A percentile compares a stretch with the other conserved stretches of the same genome.
phyloP scores from a whole-genome alignment of 2,113 vertebrate species.

The Rhinoptilus africanus region DNA sequence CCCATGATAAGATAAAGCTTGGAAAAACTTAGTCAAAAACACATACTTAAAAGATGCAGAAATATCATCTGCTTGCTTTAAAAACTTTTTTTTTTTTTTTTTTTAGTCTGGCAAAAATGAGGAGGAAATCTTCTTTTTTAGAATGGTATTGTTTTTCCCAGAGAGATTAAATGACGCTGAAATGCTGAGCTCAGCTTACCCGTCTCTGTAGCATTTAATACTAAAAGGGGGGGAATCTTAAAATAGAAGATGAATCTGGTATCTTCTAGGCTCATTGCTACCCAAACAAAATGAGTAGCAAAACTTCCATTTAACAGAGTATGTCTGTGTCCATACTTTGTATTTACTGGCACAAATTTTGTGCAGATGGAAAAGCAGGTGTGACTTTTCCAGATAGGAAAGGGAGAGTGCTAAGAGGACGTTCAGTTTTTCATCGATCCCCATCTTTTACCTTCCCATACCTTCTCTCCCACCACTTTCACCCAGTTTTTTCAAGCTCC shows the following conservation, averaged over 20 bases:
- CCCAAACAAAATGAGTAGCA: not conserved
- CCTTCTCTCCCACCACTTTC: not conserved
- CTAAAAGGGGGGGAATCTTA: not conserved
- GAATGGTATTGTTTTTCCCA: not conserved
- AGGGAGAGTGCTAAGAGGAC: not conserved
- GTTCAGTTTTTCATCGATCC: not conserved
- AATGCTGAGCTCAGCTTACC: not conserved
- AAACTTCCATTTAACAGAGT: not conserved
- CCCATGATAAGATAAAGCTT: not conserved
- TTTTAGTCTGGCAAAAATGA: not conserved
- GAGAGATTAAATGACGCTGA: not conserved
- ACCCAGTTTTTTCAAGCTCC: not conserved
- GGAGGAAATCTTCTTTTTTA: not conserved
- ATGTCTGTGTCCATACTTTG: not conserved
- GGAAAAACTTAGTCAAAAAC: not conserved
- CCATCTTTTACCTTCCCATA: not conserved
- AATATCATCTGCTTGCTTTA: not conserved
- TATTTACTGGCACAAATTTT: not conserved
- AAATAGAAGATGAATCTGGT: not conserved
- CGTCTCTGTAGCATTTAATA: not conserved
- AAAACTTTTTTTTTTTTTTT: not conserved
- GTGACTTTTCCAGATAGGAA: not conserved
- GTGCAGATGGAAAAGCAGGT: not conserved
- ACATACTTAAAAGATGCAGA: not conserved
- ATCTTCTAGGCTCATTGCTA: not conserved